Percentiles rank a stretch among this genome's conserved stretches.
Evolutionary conservation across 2,888 invertebrate genomes (phyloP).

Genomic region (Mimumesa dahlbomi): DNA sequence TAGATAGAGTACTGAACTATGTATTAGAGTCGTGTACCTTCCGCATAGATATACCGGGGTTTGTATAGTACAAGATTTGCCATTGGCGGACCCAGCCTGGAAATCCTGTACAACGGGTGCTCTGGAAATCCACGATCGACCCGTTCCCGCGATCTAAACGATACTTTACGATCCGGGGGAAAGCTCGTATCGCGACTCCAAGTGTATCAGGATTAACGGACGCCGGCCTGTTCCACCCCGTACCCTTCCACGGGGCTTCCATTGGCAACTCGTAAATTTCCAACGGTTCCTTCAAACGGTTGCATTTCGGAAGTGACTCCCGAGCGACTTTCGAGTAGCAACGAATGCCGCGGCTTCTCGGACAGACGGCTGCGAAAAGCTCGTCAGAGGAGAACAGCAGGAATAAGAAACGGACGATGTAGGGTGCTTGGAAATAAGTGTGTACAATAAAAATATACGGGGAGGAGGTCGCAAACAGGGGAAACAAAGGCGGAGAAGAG

Average conservation of each 20-base stretch:
- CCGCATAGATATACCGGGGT: constrained; percentile 67
- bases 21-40: constrained; percentile 75
- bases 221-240: constrained; percentile 21
- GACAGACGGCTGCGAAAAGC: background rate
- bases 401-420: background rate
- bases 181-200: background rate
- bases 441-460: constrained; percentile 29
- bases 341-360: background rate
- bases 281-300: no score
- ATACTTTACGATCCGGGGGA: constrained; percentile 49
- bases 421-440: constrained; percentile 30
- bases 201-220: constrained; percentile 52
- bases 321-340: no score
- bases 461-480: constrained; percentile 29
- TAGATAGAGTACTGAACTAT: constrained; percentile 77
- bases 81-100: constrained; percentile 62
- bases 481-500: constrained; percentile 21
- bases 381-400: background rate
- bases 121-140: constrained; percentile 52
- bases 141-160: constrained; percentile 36
- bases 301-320: no score
- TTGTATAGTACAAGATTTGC: constrained; percentile 74
- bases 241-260: no score
- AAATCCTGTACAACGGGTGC: constrained; percentile 69
- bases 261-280: background rate